Evolutionary conservation across 2,113 vertebrate genomes (phyloP).

Genomic region (Apaloderma vittatum): DNA sequence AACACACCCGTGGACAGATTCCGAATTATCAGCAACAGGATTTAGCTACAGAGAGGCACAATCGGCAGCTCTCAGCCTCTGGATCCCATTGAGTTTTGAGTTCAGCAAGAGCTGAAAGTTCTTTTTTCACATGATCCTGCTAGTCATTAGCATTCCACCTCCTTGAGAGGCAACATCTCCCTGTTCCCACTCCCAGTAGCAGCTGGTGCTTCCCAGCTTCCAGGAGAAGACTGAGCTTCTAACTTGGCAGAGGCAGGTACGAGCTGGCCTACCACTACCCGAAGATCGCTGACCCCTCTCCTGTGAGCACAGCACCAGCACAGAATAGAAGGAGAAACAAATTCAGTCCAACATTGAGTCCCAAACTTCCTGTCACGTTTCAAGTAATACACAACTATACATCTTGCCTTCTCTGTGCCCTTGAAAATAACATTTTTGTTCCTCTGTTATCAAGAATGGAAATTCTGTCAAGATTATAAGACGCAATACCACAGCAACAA

Average conservation of each 20-base stretch:
- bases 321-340: neutral
- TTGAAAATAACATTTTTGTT: neutral
- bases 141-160: neutral
- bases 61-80: neutral
- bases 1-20: neutral
- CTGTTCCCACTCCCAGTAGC: neutral
- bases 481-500: fast-evolving
- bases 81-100: neutral
- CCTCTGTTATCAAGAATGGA: neutral
- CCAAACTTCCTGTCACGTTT: neutral
- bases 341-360: neutral
- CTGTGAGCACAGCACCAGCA: neutral
- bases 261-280: neutral
- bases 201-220: neutral
- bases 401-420: neutral
- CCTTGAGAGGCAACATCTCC: neutral
- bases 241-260: neutral
- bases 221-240: neutral
- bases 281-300: neutral
- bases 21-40: neutral
- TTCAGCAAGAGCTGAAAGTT: neutral
- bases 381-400: neutral
- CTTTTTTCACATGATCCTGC: neutral
- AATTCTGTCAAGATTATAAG: neutral
- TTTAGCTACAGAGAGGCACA: neutral